phyloP scores from a whole-genome alignment of 2,888 invertebrate genomes.

The Pristionchus maxplancki region DNA sequence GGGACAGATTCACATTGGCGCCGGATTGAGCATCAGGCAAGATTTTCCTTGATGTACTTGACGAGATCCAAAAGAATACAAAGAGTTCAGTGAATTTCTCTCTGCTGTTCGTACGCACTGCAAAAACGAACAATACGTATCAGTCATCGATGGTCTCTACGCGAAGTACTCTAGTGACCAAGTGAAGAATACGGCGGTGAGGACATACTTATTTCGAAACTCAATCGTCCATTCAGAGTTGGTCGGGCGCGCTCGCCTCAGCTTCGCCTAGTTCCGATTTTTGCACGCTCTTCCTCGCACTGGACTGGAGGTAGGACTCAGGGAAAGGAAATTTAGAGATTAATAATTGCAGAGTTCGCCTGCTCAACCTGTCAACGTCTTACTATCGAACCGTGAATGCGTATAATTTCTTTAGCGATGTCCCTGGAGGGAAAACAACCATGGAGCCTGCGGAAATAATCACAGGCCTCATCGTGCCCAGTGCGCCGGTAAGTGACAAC shows the following conservation, averaged over 20 bases:
- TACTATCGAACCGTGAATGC: background rate
- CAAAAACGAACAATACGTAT: background rate
- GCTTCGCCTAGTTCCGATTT: background rate
- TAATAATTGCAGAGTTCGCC: constrained; percentile 13
- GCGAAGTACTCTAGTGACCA: constrained; percentile 49
- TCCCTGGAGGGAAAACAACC: background rate
- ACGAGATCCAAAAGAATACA: background rate
- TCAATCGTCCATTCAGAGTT: constrained; percentile 4
- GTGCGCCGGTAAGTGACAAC: background rate
- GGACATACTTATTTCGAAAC: background rate
- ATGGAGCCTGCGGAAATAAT: background rate
- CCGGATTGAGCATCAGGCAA: constrained; percentile 85
- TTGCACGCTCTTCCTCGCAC: constrained; percentile 36
- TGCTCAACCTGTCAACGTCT: background rate
- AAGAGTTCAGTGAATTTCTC: constrained; percentile 2
- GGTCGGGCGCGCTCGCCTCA: constrained; percentile 45
- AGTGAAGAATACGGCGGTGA: constrained; percentile 51
- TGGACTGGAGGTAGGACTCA: constrained; percentile 38
- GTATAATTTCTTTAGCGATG: constrained; percentile 7
- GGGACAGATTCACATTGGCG: constrained; percentile 85
- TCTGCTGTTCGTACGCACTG: background rate
- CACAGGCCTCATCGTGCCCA: background rate
- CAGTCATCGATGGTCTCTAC: background rate
- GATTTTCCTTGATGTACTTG: background rate
- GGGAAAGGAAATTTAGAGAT: too few species aligned